Conservation (phyloP, 2,797 vertebrate genomes). For the Pangasius macronema region DNA sequence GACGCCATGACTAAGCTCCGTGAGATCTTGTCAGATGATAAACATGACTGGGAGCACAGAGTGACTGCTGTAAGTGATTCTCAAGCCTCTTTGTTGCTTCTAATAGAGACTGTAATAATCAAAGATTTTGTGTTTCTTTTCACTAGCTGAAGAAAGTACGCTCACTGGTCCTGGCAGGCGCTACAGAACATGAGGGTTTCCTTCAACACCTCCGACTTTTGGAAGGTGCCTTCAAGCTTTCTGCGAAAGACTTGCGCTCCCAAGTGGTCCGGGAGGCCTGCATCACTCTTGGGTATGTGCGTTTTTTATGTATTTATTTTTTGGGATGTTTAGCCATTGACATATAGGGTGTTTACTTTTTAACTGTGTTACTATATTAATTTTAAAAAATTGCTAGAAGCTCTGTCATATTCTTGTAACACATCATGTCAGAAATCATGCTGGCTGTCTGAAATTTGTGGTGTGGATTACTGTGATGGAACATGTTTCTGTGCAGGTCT, state of each 20-base stretch:
- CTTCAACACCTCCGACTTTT: conserved; percentile 91
- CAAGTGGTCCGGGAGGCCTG: conserved; percentile 98
- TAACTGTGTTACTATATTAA: background rate
- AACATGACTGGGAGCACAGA: conserved; percentile 97
- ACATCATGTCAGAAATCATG: background rate
- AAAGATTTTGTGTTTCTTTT: background rate
- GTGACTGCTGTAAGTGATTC: conserved; percentile 84
- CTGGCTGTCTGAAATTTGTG: conserved; percentile 19
- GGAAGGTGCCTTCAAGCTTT: conserved; percentile 91
- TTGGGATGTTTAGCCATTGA: background rate
- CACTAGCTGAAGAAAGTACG: conserved; percentile 92
- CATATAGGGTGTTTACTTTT: background rate
- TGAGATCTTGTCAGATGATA: conserved; percentile 94
- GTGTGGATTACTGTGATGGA: conserved; percentile 21
- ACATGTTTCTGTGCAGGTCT: conserved; percentile 28
- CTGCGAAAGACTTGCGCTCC: conserved; percentile 94
- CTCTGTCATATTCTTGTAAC: background rate
- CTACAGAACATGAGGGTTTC: conserved; percentile 89
- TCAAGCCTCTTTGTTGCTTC: background rate
- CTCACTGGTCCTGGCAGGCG: conserved; percentile 89
- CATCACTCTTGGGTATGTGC: conserved; percentile 89
- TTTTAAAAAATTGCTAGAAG: background rate
- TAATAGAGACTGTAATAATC: background rate
- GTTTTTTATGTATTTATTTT: no score
- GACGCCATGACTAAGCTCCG: conserved; percentile 92